Evolutionary conservation across 1,140 invertebrate genomes (phyloP), one percentile per base, ranked within the genome.

Genomic region (Ceratitis capitata): DNA sequence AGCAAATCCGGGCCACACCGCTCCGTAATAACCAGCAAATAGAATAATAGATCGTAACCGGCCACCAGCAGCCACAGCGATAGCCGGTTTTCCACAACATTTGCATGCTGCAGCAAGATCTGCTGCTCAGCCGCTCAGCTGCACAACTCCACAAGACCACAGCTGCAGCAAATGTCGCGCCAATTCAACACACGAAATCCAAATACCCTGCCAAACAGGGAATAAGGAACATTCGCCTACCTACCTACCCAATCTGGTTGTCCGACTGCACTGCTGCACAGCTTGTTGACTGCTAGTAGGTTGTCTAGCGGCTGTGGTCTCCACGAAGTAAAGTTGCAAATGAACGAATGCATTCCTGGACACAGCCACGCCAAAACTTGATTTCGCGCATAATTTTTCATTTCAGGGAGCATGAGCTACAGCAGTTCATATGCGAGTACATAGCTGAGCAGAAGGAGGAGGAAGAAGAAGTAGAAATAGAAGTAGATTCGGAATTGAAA

Each of bases 371-470:
- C 69, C 69, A 78, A 78, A 78, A 78, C 69, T 78, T 78, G 69
- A 78, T 78, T 78, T 78, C 39, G 69, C 69, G 69, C 69, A 78
- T 78, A 78, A 78, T 45, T 45, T 78, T 78, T 78, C 69, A 78
- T 78, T 45, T 78, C 69, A 39, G 42, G 35, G 39, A 19, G 42
- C 6, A 16, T 39, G 42, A 78, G 19, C 23, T 10, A 39, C 39
- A 16, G 39, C n/a, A 45, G 69, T 78, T 3, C 69, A 23, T n/a
- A n/a, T n/a, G n/a, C n/a, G n/a, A n/a, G n/a, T n/a, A n/a, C n/a
- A n/a, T n/a, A n/a, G n/a, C n/a, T n/a, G n/a, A n/a, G n/a, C n/a
- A n/a, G n/a, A n/a, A n/a, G n/a, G n/a, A n/a, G n/a, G n/a, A n/a
- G 12, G 4, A 61, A 61, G 56, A 7, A 39, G 64, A 69, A 69